Percentiles rank a stretch among this genome's conserved stretches.
phyloP scores from a whole-genome alignment of 37 sponge, comb jelly and placozoan species.

The Halisarca cf. caerulea region DNA sequence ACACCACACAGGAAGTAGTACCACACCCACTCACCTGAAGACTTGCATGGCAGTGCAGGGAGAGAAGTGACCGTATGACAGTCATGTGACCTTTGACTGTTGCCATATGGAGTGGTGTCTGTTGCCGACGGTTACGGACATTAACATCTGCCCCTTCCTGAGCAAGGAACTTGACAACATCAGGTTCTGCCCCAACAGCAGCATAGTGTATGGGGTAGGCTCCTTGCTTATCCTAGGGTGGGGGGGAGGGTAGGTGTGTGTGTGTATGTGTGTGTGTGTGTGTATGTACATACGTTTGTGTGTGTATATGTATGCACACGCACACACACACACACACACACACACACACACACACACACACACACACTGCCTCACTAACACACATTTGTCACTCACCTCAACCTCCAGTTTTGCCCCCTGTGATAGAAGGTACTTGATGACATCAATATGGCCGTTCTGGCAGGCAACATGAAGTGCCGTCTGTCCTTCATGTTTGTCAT shows the following conservation, averaged over 20 bases:
- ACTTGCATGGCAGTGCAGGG: constrained; percentile 67
- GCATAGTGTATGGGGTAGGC: constrained; percentile 85
- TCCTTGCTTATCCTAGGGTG: constrained; percentile 78
- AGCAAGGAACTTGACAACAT: constrained; percentile 69
- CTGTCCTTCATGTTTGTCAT: constrained; percentile 65
- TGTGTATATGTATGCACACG: too few relatives aligned
- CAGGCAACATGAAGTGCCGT: constrained; percentile 82
- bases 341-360: neutral
- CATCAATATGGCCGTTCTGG: constrained; percentile 84
- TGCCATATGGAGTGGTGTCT: constrained; percentile 89
- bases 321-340: too few relatives aligned
- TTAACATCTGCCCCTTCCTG: constrained; percentile 71
- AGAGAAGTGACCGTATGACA: constrained; percentile 65
- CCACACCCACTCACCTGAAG: constrained; percentile 54
- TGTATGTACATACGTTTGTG: neutral
- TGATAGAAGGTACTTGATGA: constrained; percentile 65
- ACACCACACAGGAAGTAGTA: neutral
- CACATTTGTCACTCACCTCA: constrained; percentile 48
- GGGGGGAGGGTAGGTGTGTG: neutral
- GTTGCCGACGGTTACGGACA: constrained; percentile 75
- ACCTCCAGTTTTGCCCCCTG: constrained; percentile 80
- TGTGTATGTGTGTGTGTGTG: constrained; percentile 7
- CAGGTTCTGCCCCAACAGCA: constrained; percentile 85
- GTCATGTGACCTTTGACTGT: constrained; percentile 80
- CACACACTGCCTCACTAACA: too few relatives aligned